Evolutionary conservation across 2,888 invertebrate species (phyloP).

Genomic region (Pelosia muscerda): DNA sequence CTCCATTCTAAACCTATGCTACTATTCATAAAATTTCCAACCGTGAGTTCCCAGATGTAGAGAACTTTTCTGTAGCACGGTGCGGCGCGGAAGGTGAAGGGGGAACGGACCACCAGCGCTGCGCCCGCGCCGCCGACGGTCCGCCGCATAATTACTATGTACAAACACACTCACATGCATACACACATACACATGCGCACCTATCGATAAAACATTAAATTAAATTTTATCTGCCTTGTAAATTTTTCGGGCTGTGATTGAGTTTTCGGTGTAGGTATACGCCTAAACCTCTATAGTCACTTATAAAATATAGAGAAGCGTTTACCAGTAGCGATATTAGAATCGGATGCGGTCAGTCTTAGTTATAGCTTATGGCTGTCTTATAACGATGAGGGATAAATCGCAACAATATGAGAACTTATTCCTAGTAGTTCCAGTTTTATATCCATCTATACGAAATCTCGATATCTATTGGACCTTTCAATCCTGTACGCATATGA

Average conservation of each 20-base stretch:
- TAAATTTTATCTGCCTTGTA: slow-evolving; percentile 84
- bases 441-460: slow-evolving; percentile 60
- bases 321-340: slow-evolving; percentile 72
- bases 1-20: slow-evolving; percentile 55
- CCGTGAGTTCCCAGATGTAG: slow-evolving; percentile 78
- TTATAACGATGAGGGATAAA: slow-evolving; percentile 57
- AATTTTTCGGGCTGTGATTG: slow-evolving; percentile 81
- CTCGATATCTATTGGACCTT: slow-evolving; percentile 60
- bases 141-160: slow-evolving; percentile 84
- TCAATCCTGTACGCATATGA: slow-evolving; percentile 58
- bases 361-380: slow-evolving; percentile 46
- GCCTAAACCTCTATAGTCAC: slow-evolving; percentile 50
- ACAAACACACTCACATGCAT: slow-evolving; percentile 73
- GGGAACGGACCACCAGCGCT: slow-evolving; percentile 81
- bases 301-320: slow-evolving; percentile 53
- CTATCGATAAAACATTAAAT: slow-evolving; percentile 81
- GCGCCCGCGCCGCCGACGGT: slow-evolving; percentile 79
- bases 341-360: slow-evolving; percentile 68
- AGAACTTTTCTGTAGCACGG: slow-evolving; percentile 62
- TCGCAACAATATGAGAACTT: slow-evolving; percentile 60
- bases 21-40: slow-evolving; percentile 69
- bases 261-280: slow-evolving; percentile 67
- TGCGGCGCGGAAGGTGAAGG: slow-evolving; percentile 57
- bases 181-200: slow-evolving; percentile 68
- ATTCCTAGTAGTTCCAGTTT: slow-evolving; percentile 58